Base-by-base conservation (phyloP, 2,797 vertebrate genomes). In the Hypotaenidia okinawae region DNA sequence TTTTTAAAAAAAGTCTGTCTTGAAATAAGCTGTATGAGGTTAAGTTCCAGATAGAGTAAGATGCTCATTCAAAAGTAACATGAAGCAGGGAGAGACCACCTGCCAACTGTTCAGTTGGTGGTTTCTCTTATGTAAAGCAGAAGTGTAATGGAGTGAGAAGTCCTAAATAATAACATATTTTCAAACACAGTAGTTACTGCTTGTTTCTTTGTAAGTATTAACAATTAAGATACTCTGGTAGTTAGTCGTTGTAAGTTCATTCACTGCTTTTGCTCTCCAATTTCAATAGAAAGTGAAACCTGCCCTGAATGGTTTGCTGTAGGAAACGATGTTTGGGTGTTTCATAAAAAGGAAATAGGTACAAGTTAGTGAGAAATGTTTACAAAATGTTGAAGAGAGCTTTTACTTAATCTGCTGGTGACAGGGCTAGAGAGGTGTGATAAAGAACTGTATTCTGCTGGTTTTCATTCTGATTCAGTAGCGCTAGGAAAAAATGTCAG, bases 201-300 rank as follows among this genome's bases (percentile, higher is more conserved):
- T 63, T 35, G 8, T 47, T 78, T 77, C 18, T 64, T 61, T 33
- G 0, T 32, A 15, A 33, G 39, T 33, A 21, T 67, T 15, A 54
- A 81, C 58, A 81, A 13, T 8, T n/a, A 8, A 11, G 51, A 30
- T 47, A 32, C 22, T 52, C 9, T 70, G 30, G 11, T 83, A 39
- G 13, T 66, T 70, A 25, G 24, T 47, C 49, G 8, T 52, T 70
- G 35, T 30, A 37, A 47, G 57, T 78, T 91, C 25, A 88, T 88
- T 91, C 54, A 62, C 22, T 57, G 11, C 15, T 51, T 58, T 63
- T 84, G 77, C 52, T 77, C 30, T 49, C 32, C 5, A 21, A 2
- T 69, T 86, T 88, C 25, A 37, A 17, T 18, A 81, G 86, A 92
- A 93, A 86, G 69, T 64, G 88, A 88, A 95, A 94, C 49, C 66